These are phyloP conservation scores for Phataginus tetradactyla DNA, from an alignment of 2,797 vertebrate species.

Conservation along the genomic window DNA sequence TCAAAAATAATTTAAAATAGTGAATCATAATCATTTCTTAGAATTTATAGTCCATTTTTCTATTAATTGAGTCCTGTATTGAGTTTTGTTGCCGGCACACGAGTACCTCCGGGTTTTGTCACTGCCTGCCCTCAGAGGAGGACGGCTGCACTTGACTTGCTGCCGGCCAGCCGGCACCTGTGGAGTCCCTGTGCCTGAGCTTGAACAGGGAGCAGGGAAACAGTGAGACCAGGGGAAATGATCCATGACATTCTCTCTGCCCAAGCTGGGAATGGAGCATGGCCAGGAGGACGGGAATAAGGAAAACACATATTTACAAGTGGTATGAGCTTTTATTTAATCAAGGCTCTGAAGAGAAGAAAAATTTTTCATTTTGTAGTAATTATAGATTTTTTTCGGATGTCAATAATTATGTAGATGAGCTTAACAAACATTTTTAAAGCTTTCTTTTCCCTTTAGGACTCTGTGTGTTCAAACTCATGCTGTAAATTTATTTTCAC, in stretches of 20 bases:
- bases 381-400: conserved; percentile 23
- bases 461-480: conserved; percentile 1
- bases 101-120: conserved; percentile 43
- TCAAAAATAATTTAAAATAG: conserved; percentile 58
- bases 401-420: conserved; percentile 26
- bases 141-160: neutral
- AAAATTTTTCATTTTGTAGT: conserved; percentile 3
- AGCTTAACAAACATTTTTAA: conserved; percentile 38
- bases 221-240: conserved; percentile 21
- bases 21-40: conserved; percentile 51
- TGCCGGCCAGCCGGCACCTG: neutral
- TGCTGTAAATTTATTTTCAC: neutral
- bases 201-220: neutral
- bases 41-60: conserved; percentile 59
- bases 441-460: neutral
- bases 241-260: neutral
- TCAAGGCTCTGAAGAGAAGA: neutral
- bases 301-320: conserved; percentile 25
- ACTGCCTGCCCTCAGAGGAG: neutral
- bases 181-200: neutral
- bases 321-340: conserved; percentile 6
- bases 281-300: neutral
- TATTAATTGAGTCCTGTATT: conserved; percentile 43
- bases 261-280: neutral
- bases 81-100: conserved; percentile 13